Evolutionary conservation across 2,888 invertebrate species (phyloP), one percentile per base, ranked within the genome.

Genomic region (Matsumyia berberina): DNA sequence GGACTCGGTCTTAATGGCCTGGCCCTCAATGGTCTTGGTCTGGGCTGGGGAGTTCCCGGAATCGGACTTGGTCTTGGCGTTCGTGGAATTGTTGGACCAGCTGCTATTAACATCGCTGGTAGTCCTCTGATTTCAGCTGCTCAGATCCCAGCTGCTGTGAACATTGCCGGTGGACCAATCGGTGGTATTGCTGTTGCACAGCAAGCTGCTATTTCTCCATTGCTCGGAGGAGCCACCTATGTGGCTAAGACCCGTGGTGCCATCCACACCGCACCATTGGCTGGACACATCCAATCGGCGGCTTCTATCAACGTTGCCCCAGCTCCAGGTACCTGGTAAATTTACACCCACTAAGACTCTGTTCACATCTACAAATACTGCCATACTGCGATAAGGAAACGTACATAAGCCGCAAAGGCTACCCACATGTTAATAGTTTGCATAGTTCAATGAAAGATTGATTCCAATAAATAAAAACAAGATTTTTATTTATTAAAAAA

Each of bases 181-280:
- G 64, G 64, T 37, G 82, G 67, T 7, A 62, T 78, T 42, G 53
- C 83, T 51, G 6, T 92, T 91, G 77, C 88, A 81, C 72, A 91
- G 89, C 12, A 91, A 91, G 24, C 92, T 89, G 44, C 89, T 86
- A 33, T 83, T 19, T 17, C 92, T 24, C 24, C 24, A 24, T 4
- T 89, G 58, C 89, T 86, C 89, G 91, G 91, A 89, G 89, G 89
- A 66, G 90, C 90, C n/a, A 88, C 88, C 55, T 90, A 90, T 44
- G 90, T 90, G 46, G 90, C 90, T 19, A 89, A 90, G 86, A 90
- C 89, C 29, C 90, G 90, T 62, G 90, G 90, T 39, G 90, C 90
- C 44, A 80, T 90, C 2, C 90, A 90, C 86, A 90, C 89, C 11
- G 90, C 90, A 53, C 90, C 90, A 35, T 86, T 90, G 74, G 78